Evolutionary conservation across 2,797 vertebrate genomes (phyloP).

Genomic region (Toxotes lorentzi): DNA sequence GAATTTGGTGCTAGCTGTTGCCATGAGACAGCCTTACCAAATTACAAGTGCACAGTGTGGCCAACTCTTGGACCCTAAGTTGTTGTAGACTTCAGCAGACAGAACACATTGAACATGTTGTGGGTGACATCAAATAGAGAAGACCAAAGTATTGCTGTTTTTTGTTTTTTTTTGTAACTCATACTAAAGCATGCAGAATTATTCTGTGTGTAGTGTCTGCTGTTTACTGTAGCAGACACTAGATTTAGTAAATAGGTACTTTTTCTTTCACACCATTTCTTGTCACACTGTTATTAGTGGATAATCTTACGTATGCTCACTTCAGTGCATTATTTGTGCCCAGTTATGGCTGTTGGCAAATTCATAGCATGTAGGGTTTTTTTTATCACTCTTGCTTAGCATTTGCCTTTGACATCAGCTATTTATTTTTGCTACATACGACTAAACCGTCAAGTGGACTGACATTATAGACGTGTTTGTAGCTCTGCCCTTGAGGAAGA

Average conservation of each 20-base stretch:
- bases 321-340: conserved; percentile 7
- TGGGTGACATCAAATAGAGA: not conserved
- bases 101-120: conserved; percentile 8
- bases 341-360: not conserved
- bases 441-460: conserved; percentile 13
- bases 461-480: conserved; percentile 14
- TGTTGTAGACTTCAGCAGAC: conserved; percentile 26
- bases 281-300: not conserved
- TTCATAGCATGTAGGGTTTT: not conserved
- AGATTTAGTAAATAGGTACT: not conserved
- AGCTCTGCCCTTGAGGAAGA: not conserved
- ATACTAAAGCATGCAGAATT: not conserved
- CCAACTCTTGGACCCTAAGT: conserved; percentile 15
- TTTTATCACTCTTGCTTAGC: not conserved
- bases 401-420: conserved; percentile 12
- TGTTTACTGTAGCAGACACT: not conserved
- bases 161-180: conserved; percentile 1
- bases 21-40: conserved; percentile 61
- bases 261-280: not conserved
- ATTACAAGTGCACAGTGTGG: conserved; percentile 55
- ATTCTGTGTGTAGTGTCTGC: not conserved
- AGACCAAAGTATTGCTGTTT: conserved; percentile 6
- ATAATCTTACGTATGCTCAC: not conserved
- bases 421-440: not conserved
- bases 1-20: conserved; percentile 71